Percentiles rank a stretch among this genome's conserved stretches.
Conservation (phyloP, 2,797 vertebrate genomes). For the Gymnothorax reevesii region DNA sequence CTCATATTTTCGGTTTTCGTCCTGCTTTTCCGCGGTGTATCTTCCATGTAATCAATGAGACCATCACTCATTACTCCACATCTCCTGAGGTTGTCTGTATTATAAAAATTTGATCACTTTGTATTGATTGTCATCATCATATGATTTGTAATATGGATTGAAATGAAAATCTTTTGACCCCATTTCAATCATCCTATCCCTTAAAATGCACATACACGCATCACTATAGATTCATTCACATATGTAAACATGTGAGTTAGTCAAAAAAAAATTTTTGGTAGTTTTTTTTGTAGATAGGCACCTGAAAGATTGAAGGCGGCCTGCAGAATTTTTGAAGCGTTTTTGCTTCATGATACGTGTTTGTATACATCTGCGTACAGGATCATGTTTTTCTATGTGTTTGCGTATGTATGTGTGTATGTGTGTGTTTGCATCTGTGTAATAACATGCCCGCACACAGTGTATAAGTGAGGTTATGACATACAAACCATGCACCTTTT, state of each 20-base stretch:
- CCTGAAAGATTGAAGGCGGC: background rate
- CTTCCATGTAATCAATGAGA: no score
- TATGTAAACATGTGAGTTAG: background rate
- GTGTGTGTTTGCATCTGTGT: slow-evolving; percentile 4
- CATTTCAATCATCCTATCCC: background rate
- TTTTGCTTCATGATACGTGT: background rate
- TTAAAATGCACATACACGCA: background rate
- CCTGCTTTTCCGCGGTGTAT: no score
- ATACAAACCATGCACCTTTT: background rate
- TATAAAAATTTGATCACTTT: background rate
- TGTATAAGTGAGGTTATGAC: background rate
- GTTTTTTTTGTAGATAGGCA: background rate
- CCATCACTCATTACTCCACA: no score
- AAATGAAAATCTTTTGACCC: background rate
- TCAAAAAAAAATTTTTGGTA: no score
- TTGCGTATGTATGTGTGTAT: slow-evolving; percentile 3
- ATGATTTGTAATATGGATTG: background rate
- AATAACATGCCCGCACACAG: no score
- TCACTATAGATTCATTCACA: background rate
- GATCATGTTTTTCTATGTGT: background rate
- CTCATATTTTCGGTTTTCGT: no score
- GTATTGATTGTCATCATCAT: background rate
- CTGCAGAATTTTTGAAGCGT: background rate
- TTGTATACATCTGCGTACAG: background rate
- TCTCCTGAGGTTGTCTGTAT: no score